These are phyloP conservation scores for Caenorhabditis briggsae DNA, from an alignment of 1,140 invertebrate species.

Conservation along the genomic window DNA sequence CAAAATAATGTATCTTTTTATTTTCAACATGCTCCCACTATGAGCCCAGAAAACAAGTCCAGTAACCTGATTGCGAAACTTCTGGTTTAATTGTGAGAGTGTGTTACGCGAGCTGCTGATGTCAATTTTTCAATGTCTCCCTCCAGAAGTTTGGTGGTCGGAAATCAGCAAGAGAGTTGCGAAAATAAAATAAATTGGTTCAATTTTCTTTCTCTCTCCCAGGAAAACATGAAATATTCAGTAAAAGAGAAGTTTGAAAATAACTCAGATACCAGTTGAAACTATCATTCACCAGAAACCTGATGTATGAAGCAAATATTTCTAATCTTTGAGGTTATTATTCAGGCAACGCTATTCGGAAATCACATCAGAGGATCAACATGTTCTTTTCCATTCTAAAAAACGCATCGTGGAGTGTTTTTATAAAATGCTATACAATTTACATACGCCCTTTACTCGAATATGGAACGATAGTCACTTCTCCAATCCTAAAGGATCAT, in stretches of 20 bases:
- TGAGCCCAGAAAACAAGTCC: slow-evolving; percentile 36
- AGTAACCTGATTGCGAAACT: slow-evolving; percentile 51
- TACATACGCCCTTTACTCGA: no score
- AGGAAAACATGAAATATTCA: background rate
- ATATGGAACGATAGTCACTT: no score
- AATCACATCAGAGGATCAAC: no score
- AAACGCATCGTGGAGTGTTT: no score
- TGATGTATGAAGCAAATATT: no score
- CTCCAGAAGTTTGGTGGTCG: background rate
- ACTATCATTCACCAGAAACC: no score
- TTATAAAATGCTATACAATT: no score
- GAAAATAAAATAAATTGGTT: slow-evolving; percentile 29
- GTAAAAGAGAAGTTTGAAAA: background rate
- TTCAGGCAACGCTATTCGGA: no score
- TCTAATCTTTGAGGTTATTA: no score
- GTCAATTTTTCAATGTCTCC: background rate
- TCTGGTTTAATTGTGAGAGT: background rate
- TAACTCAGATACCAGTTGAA: no score
- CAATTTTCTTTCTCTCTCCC: slow-evolving; percentile 4
- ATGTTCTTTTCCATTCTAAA: no score
- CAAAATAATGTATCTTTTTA: slow-evolving; percentile 37
- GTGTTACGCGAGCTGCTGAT: background rate
- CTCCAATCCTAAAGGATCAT: no score
- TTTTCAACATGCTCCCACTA: slow-evolving; percentile 8
- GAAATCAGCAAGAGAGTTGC: background rate